phyloP scores from a whole-genome alignment of 2,888 invertebrate species.

The Ectemnius cavifrons region DNA sequence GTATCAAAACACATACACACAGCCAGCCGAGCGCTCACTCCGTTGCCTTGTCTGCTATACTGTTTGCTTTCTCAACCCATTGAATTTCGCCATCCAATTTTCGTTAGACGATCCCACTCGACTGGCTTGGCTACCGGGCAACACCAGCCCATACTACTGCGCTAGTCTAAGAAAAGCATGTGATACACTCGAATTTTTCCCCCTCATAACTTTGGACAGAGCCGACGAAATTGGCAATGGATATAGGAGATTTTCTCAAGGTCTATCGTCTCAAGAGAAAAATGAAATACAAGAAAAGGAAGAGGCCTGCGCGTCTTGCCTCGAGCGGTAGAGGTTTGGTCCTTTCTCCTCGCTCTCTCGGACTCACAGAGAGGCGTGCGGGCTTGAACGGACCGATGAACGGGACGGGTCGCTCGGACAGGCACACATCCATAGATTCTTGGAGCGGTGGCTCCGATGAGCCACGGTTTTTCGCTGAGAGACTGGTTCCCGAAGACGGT shows the following conservation, averaged over 20 bases:
- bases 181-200: too few relatives aligned
- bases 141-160: too few relatives aligned
- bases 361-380: not conserved
- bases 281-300: slow-evolving; percentile 72
- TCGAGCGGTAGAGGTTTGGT: not conserved
- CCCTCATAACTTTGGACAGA: too few relatives aligned
- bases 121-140: too few relatives aligned
- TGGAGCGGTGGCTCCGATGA: slow-evolving; percentile 19
- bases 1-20: slow-evolving; percentile 19
- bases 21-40: not conserved
- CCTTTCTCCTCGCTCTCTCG: slow-evolving; percentile 21
- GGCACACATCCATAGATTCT: slow-evolving; percentile 14
- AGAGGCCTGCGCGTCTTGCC: slow-evolving; percentile 22
- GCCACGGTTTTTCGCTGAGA: slow-evolving; percentile 49
- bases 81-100: too few relatives aligned
- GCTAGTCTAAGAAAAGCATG: too few relatives aligned
- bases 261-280: slow-evolving; percentile 71
- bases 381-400: too few relatives aligned
- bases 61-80: too few relatives aligned
- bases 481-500: slow-evolving; percentile 60
- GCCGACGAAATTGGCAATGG: slow-evolving; percentile 72
- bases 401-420: not conserved
- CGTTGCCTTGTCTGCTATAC: too few relatives aligned
- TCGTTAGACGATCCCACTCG: too few relatives aligned
- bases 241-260: slow-evolving; percentile 75